phyloP scores from a whole-genome alignment of 2,113 vertebrate species.

The Chamaetylas fuelleborni region DNA sequence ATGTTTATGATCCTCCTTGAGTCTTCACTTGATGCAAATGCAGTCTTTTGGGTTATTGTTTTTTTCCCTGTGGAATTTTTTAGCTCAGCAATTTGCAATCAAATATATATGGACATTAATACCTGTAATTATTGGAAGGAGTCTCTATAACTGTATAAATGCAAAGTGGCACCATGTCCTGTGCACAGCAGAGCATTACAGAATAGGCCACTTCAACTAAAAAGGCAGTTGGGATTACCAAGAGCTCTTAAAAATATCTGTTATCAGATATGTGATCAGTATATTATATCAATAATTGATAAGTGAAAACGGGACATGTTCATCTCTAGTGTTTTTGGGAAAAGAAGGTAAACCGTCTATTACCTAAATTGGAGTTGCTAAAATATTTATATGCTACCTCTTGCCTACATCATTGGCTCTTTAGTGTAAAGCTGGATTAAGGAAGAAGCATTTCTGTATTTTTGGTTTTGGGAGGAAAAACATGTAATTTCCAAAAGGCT shows the following conservation, averaged over 20 bases:
- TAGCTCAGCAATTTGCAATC: background rate
- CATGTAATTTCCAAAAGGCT: background rate
- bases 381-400: background rate
- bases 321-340: background rate
- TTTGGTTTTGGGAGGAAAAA: background rate
- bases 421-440: background rate
- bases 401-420: background rate
- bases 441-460: background rate
- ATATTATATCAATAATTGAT: background rate
- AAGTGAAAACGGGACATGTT: background rate
- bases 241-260: background rate
- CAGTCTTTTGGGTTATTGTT: background rate
- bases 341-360: background rate
- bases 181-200: background rate
- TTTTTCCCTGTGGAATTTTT: background rate
- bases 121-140: background rate
- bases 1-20: background rate
- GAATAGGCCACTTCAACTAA: background rate
- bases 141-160: background rate
- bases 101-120: background rate
- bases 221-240: background rate
- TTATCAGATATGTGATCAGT: background rate
- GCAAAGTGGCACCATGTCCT: background rate
- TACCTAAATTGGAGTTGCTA: background rate
- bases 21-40: background rate